phyloP scores from a whole-genome alignment of 53 echinoderm and acorn worm species.

The Antedon mediterranea region DNA sequence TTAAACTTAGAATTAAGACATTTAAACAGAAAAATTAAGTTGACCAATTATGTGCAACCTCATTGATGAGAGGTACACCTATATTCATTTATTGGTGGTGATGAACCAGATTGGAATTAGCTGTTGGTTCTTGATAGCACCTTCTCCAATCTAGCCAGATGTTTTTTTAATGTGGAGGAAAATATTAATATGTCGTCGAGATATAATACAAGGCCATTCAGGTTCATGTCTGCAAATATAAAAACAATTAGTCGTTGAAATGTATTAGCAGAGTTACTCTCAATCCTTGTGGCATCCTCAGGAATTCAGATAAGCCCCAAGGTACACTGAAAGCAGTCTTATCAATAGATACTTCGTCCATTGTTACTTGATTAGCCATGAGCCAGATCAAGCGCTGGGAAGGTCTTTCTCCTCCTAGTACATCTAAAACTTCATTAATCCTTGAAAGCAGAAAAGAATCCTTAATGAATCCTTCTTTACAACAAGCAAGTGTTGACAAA shows the following conservation, averaged over 20 bases:
- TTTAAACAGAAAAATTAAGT: slow-evolving; percentile 14
- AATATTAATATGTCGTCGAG: slow-evolving; percentile 11
- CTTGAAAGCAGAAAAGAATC: slow-evolving; percentile 7
- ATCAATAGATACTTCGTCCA: background rate
- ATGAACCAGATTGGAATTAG: too few relatives aligned
- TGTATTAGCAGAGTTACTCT: background rate
- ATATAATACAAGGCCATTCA: slow-evolving; percentile 1
- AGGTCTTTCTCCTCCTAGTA: slow-evolving; percentile 2
- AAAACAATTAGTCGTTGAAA: slow-evolving; percentile 9
- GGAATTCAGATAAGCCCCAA: slow-evolving; percentile 8
- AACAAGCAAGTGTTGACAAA: too few relatives aligned
- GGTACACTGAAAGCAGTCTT: slow-evolving; percentile 9
- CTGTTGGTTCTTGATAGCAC: background rate
- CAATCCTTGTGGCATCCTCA: slow-evolving; percentile 1
- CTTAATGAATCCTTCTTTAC: slow-evolving; percentile 7
- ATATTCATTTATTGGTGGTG: slow-evolving; percentile 28
- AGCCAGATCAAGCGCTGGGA: slow-evolving; percentile 12
- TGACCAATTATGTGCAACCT: slow-evolving; percentile 39
- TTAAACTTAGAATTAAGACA: too few relatives aligned
- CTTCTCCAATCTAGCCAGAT: background rate
- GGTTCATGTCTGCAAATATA: slow-evolving; percentile 5
- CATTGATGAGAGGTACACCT: slow-evolving; percentile 43
- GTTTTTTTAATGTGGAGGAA: slow-evolving; percentile 2
- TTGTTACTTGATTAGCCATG: slow-evolving; percentile 47
- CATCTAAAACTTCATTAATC: slow-evolving; percentile 3